Percentiles rank a stretch among this genome's conserved stretches.
Conservation (phyloP, 2,113 vertebrate genomes). For the Orcinus orca region DNA sequence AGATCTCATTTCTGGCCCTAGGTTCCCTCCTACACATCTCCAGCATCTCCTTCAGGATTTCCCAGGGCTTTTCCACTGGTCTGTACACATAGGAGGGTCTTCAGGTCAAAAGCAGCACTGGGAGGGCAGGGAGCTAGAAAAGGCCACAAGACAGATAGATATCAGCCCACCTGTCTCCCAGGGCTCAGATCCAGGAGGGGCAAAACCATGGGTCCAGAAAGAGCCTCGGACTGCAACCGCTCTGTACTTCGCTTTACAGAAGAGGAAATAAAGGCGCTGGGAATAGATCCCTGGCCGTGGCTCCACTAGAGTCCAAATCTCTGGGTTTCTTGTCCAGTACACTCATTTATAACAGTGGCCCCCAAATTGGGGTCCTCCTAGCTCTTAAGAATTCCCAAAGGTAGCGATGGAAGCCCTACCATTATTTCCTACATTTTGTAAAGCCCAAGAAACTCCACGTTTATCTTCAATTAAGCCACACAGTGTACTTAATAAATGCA, state of each 20-base stretch:
- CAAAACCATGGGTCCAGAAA: neutral
- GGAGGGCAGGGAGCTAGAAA: neutral
- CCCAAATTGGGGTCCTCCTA: neutral
- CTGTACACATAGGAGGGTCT: neutral
- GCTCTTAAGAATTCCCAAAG: neutral
- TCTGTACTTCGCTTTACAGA: neutral
- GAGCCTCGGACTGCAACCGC: neutral
- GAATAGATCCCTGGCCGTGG: neutral
- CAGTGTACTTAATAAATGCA: neutral
- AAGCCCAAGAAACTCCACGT: neutral
- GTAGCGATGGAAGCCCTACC: neutral
- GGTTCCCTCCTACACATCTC: constrained; percentile 1
- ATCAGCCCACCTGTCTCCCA: accelerated
- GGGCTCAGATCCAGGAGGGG: neutral
- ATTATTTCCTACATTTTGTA: neutral
- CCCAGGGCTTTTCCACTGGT: neutral
- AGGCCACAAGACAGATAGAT: too few species aligned
- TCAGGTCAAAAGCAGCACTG: neutral
- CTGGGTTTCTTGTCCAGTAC: neutral
- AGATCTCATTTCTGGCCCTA: constrained; percentile 51
- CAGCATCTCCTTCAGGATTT: neutral
- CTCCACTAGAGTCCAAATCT: accelerated
- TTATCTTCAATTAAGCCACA: neutral
- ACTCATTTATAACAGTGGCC: too few species aligned
- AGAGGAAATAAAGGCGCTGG: neutral